Conservation (phyloP, 1,140 invertebrate species). For the Pseudomyrmex sp. region DNA sequence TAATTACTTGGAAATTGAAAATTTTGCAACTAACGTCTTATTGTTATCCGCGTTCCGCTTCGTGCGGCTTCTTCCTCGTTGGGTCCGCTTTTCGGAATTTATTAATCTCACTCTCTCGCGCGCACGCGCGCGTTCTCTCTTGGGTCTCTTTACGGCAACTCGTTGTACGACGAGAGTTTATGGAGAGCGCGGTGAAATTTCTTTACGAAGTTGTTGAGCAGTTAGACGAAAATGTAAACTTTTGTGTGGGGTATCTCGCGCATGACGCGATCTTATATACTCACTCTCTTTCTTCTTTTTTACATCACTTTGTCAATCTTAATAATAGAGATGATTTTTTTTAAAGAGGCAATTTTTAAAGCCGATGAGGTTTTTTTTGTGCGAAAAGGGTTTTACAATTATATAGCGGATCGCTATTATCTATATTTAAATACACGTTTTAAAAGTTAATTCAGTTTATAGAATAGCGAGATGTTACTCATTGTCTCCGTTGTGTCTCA, state of each 20-base stretch:
- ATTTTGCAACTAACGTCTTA: neutral
- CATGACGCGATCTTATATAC: neutral
- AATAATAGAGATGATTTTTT: conserved; percentile 11
- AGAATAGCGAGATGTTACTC: neutral
- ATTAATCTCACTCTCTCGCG: conserved; percentile 5
- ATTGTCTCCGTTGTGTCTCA: neutral
- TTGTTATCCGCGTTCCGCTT: neutral
- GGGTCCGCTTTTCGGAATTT: neutral
- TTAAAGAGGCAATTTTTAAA: conserved; percentile 22
- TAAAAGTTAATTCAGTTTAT: conserved; percentile 7
- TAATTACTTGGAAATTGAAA: conserved; percentile 9
- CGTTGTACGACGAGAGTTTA: neutral
- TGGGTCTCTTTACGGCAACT: neutral
- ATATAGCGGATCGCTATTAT: conserved; percentile 24
- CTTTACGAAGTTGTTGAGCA: conserved; percentile 7
- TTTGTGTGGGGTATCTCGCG: neutral
- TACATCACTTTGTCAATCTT: neutral
- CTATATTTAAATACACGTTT: conserved; percentile 25
- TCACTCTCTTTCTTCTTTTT: neutral
- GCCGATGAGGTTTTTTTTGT: conserved; percentile 13
- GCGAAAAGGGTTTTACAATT: neutral
- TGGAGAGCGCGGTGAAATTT: conserved; percentile 6
- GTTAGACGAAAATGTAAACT: neutral
- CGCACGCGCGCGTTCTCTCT: neutral
- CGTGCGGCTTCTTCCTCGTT: neutral